Evolutionary conservation across 2,797 vertebrate species (phyloP).

Genomic region (Psittacula derbiana): DNA sequence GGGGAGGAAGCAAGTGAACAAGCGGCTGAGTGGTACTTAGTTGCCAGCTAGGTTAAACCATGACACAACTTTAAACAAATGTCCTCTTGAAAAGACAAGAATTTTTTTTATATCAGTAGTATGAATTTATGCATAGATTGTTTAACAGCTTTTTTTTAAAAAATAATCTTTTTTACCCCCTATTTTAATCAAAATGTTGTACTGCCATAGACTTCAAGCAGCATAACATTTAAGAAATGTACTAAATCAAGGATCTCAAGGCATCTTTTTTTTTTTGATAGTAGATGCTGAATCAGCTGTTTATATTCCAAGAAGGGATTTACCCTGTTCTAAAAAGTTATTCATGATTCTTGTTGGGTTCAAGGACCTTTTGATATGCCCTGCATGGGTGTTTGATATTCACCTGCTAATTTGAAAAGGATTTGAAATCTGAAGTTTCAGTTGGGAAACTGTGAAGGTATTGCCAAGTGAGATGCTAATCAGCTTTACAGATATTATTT

Average conservation of each 20-base stretch:
- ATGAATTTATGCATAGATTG: not conserved
- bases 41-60: not conserved
- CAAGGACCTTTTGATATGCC: not conserved
- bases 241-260: not conserved
- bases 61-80: not conserved
- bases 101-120: not conserved
- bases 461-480: not conserved
- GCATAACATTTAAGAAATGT: not conserved
- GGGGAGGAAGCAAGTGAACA: not conserved
- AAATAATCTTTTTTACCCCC: not conserved
- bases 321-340: not conserved
- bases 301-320: not conserved
- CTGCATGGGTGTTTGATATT: not conserved
- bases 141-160: too few species aligned
- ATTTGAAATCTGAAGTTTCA: not conserved
- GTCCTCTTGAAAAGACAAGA: not conserved
- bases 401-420: not conserved
- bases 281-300: not conserved
- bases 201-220: not conserved
- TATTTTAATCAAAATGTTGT: not conserved
- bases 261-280: not conserved
- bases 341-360: not conserved
- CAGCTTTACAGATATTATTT: not conserved
- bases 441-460: not conserved
- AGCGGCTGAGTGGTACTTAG: not conserved